A percentile compares a stretch with the other conserved stretches of the same genome.
Evolutionary conservation across 2,888 invertebrate genomes (phyloP).

Genomic region (Neoitamus cyanurus): DNA sequence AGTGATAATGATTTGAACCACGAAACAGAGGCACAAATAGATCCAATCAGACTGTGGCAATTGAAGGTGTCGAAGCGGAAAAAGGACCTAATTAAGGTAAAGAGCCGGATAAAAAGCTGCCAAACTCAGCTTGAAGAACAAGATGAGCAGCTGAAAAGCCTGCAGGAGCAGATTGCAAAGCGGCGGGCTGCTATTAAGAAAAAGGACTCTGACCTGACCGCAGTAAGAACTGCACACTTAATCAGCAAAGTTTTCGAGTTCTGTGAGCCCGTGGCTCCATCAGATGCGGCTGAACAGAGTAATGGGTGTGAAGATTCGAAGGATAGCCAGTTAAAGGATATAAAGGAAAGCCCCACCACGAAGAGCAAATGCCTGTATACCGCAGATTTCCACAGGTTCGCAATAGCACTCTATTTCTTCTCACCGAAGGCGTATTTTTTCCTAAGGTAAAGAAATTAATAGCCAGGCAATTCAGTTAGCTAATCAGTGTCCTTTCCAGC

Average conservation of each 20-base stretch:
- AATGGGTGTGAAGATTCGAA: background rate
- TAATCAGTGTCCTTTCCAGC: background rate
- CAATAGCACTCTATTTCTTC: conserved; percentile 46
- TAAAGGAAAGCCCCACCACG: too few species aligned
- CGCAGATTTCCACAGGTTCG: conserved; percentile 44
- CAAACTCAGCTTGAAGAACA: conserved; percentile 12
- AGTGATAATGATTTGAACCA: background rate
- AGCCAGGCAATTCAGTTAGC: background rate
- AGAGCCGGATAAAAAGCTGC: conserved; percentile 1
- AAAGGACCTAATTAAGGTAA: background rate
- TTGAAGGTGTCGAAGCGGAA: background rate
- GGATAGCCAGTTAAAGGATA: background rate
- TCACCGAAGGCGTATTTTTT: conserved; percentile 46
- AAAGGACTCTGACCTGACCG: conserved; percentile 37
- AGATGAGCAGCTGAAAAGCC: conserved; percentile 11
- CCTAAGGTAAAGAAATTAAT: conserved; percentile 27
- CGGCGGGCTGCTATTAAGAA: background rate
- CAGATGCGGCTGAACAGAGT: background rate
- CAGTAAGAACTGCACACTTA: conserved; percentile 43
- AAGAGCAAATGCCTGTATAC: conserved; percentile 17
- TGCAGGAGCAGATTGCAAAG: conserved; percentile 17
- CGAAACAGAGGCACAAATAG: background rate
- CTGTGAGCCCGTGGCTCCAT: conserved; percentile 34
- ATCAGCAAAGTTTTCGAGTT: conserved; percentile 48
- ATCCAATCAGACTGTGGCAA: background rate